These are phyloP conservation scores for Drosophila carrolli DNA, from an alignment of 1,140 invertebrate genomes.

Conservation along the genomic window DNA sequence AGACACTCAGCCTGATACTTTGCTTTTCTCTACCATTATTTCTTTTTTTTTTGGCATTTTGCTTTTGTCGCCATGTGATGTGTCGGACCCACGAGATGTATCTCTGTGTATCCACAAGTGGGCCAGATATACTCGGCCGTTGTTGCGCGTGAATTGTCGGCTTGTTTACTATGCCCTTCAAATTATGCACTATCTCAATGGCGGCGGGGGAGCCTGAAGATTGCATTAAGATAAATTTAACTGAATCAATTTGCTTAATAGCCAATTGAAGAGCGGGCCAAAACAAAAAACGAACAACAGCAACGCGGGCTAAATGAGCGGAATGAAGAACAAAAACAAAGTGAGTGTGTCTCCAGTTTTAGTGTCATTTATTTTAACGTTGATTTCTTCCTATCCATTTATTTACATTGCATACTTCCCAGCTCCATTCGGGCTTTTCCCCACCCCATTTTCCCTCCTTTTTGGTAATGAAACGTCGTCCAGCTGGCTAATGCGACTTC, in stretches of 20 bases:
- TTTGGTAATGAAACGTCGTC: constrained; percentile 76
- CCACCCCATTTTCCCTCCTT: constrained; percentile 15
- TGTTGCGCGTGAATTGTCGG: constrained; percentile 81
- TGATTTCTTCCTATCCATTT: constrained; percentile 83
- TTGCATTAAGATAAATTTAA: constrained; percentile 84
- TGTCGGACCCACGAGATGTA: constrained; percentile 58
- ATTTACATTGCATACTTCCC: constrained; percentile 80
- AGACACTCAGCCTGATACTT: constrained; percentile 34
- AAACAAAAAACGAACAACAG: constrained; percentile 47
- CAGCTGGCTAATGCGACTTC: constrained; percentile 73
- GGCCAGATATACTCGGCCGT: constrained; percentile 51
- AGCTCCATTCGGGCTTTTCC: constrained; percentile 46
- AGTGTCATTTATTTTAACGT: constrained; percentile 83
- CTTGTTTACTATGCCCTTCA: constrained; percentile 83
- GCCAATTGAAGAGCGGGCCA: constrained; percentile 81
- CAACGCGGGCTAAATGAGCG: constrained; percentile 30
- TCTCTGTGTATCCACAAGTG: constrained; percentile 46
- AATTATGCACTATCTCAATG: constrained; percentile 78
- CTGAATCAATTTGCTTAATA: constrained; percentile 84
- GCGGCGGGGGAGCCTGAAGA: constrained; percentile 55
- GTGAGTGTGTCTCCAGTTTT: constrained; percentile 75
- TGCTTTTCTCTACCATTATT: constrained; percentile 25
- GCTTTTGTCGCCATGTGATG: constrained; percentile 58
- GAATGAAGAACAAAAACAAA: constrained; percentile 61
- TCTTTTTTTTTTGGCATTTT: constrained; percentile 16